phyloP scores from a whole-genome alignment of 2,888 invertebrate genomes.

The Morpho achilles region DNA sequence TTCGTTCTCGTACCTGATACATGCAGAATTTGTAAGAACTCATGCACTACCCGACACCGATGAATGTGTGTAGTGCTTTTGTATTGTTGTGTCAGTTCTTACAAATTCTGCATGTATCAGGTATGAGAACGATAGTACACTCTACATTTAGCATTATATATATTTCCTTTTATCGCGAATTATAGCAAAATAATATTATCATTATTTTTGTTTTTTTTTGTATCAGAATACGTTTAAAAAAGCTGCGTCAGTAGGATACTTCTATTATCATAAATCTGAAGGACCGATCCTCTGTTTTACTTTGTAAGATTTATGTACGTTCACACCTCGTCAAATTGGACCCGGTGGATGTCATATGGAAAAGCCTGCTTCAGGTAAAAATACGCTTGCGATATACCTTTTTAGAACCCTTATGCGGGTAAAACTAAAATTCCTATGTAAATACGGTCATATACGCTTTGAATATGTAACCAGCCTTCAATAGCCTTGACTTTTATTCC shows the following conservation, averaged over 20 bases:
- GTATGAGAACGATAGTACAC: too few species aligned
- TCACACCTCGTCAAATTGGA: constrained; percentile 6
- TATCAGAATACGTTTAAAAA: too few species aligned
- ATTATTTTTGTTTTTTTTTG: too few species aligned
- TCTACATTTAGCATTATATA: too few species aligned
- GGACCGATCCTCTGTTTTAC: constrained; percentile 2
- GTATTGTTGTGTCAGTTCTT: too few species aligned
- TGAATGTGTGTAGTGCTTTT: too few species aligned
- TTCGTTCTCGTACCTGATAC: too few species aligned
- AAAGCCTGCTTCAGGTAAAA: constrained; percentile 7
- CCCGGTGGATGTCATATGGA: constrained; percentile 4
- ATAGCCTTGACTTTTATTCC: constrained; percentile 8
- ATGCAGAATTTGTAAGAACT: too few species aligned
- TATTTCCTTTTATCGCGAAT: too few species aligned
- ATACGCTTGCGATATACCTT: constrained; percentile 7
- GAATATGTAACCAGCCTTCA: constrained; percentile 11
- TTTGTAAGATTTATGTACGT: constrained; percentile 9
- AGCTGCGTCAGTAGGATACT: not conserved
- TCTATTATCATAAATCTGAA: constrained; percentile 7
- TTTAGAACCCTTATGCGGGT: constrained; percentile 4
- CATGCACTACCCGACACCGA: too few species aligned
- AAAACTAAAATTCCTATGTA: constrained; percentile 15
- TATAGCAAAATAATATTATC: too few species aligned
- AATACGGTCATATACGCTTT: constrained; percentile 14
- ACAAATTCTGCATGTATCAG: too few species aligned